Conservation (phyloP, 2,113 vertebrate species). For the Cryptoleucopteryx plumbea region DNA sequence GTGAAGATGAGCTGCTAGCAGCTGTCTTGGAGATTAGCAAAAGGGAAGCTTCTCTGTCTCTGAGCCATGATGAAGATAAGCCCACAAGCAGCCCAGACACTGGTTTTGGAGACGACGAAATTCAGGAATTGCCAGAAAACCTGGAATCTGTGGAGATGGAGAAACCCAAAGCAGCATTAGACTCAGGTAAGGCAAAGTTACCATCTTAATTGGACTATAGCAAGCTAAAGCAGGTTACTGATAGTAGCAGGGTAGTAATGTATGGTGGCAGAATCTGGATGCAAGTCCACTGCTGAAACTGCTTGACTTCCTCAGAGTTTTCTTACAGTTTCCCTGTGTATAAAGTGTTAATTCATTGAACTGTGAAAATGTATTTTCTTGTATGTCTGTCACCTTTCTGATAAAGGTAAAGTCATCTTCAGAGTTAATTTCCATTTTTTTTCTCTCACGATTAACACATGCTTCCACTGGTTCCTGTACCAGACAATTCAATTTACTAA, state of each 20-base stretch:
- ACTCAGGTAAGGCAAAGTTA: slow-evolving; percentile 71
- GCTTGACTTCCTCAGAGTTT: neutral
- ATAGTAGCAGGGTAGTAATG: neutral
- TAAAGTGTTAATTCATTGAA: neutral
- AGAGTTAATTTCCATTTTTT: neutral
- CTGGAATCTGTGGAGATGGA: slow-evolving; percentile 80
- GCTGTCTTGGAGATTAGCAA: slow-evolving; percentile 92
- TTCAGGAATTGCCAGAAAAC: slow-evolving; percentile 84
- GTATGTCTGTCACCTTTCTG: neutral
- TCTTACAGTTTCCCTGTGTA: neutral
- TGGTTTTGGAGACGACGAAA: slow-evolving; percentile 90
- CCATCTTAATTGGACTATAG: neutral
- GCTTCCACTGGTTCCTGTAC: neutral
- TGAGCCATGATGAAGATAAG: slow-evolving; percentile 79
- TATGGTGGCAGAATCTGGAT: neutral
- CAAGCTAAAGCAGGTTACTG: neutral
- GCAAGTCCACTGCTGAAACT: neutral
- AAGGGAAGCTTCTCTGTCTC: slow-evolving; percentile 73
- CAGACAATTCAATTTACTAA: neutral
- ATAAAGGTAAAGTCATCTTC: neutral
- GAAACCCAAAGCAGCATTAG: slow-evolving; percentile 73
- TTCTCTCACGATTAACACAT: neutral
- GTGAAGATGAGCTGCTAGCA: slow-evolving; percentile 91
- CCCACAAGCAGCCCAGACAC: slow-evolving; percentile 93
- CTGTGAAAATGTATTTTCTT: neutral